These are phyloP conservation scores for Todiramphus saurophagus DNA, from an alignment of 2,113 vertebrate genomes.

Conservation along the genomic window DNA sequence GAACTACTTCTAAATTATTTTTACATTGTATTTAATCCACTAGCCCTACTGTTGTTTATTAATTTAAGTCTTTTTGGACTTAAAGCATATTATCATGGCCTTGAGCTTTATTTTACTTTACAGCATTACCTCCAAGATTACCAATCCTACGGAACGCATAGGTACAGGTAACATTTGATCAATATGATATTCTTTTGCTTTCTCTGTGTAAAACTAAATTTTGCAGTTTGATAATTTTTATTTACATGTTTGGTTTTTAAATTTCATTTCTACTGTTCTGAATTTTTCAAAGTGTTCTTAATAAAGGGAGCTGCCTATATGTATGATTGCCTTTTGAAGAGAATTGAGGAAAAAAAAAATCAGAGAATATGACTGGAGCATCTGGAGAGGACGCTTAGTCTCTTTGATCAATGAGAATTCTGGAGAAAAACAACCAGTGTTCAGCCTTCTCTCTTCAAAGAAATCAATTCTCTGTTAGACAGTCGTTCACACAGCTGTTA, in stretches of 20 bases:
- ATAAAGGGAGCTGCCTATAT: background rate
- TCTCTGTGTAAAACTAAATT: background rate
- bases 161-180: background rate
- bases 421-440: background rate
- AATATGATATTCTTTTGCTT: background rate
- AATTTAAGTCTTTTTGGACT: background rate
- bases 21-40: background rate
- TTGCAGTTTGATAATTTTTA: background rate
- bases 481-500: background rate
- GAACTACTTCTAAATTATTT: background rate
- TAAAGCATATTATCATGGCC: background rate
- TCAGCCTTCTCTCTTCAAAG: background rate
- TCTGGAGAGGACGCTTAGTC: background rate
- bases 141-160: too few species aligned
- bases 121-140: background rate
- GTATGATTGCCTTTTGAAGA: background rate
- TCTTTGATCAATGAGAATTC: background rate
- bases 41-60: background rate
- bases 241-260: background rate
- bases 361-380: background rate
- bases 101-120: background rate
- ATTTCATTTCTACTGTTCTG: background rate
- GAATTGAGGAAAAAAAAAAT: background rate
- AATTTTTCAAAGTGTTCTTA: background rate
- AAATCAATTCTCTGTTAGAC: background rate